Percentiles rank a stretch among this genome's conserved stretches.
Conservation (phyloP, 2,797 vertebrate species). For the Cyprinella venusta region DNA sequence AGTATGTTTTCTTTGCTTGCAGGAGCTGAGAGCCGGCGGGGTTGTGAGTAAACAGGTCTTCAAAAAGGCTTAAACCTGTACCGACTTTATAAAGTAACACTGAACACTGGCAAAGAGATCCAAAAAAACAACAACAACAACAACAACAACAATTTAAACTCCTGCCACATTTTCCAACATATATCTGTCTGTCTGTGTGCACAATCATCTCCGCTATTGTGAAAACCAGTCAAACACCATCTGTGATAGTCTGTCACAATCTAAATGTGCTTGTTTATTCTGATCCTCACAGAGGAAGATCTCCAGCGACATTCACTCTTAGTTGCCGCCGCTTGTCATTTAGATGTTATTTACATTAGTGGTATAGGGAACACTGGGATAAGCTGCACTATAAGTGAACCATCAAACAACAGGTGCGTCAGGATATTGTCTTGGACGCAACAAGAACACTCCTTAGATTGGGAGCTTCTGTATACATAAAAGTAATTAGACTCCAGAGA, state of each 20-base stretch:
- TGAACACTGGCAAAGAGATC: slow-evolving; percentile 32
- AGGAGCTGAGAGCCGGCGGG: slow-evolving; percentile 79
- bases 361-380: background rate
- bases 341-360: slow-evolving; percentile 23
- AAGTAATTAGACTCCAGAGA: slow-evolving; percentile 53
- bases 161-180: background rate
- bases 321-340: background rate
- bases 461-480: slow-evolving; percentile 2
- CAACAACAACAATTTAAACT: background rate
- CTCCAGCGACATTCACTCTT: slow-evolving; percentile 4
- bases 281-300: slow-evolving; percentile 11
- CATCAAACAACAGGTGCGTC: slow-evolving; percentile 35
- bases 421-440: slow-evolving; percentile 9
- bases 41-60: slow-evolving; percentile 75
- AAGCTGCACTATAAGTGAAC: slow-evolving; percentile 8
- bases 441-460: slow-evolving; percentile 14
- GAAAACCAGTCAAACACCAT: slow-evolving; percentile 31
- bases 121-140: no score
- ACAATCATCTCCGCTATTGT: background rate
- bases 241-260: slow-evolving; percentile 21
- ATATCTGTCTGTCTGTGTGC: background rate
- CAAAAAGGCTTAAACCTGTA: slow-evolving; percentile 72
- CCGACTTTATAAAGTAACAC: background rate
- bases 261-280: slow-evolving; percentile 28
- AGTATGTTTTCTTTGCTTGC: slow-evolving; percentile 38